Conservation (phyloP, 2,888 invertebrate genomes). For the Scaptomyza flava region DNA sequence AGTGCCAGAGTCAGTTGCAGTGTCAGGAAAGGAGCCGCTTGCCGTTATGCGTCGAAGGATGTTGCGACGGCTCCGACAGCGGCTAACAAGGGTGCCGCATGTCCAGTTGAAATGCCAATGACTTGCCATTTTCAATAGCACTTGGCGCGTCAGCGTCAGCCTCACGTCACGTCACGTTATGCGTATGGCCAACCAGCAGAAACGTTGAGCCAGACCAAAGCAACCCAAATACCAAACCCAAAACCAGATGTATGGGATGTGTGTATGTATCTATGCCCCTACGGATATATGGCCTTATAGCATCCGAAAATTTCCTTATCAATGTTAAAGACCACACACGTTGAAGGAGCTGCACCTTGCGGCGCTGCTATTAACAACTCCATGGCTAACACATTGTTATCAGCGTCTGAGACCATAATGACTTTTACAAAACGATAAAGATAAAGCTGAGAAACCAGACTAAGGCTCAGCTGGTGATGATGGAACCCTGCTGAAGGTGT, state of each 20-base stretch:
- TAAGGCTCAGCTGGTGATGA: conserved; percentile 12
- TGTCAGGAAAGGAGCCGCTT: conserved; percentile 45
- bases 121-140: conserved; percentile 77
- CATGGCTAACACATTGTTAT: conserved; percentile 71
- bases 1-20: conserved; percentile 26
- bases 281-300: conserved; percentile 17
- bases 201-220: neutral
- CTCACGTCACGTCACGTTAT: conserved; percentile 69
- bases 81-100: conserved; percentile 77
- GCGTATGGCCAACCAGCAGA: conserved; percentile 63
- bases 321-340: conserved; percentile 67
- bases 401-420: conserved; percentile 56
- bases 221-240: neutral
- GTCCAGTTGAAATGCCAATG: conserved; percentile 80
- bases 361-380: conserved; percentile 78
- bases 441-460: conserved; percentile 39
- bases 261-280: neutral
- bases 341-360: conserved; percentile 59
- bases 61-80: conserved; percentile 58
- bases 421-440: conserved; percentile 69
- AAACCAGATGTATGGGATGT: conserved; percentile 39
- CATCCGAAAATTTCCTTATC: conserved; percentile 66
- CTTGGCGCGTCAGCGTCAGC: conserved; percentile 63
- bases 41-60: conserved; percentile 79
- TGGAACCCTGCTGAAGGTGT: conserved; percentile 33